Base-by-base conservation (phyloP, 1,140 invertebrate genomes). In the Hormaphis cornu region DNA sequence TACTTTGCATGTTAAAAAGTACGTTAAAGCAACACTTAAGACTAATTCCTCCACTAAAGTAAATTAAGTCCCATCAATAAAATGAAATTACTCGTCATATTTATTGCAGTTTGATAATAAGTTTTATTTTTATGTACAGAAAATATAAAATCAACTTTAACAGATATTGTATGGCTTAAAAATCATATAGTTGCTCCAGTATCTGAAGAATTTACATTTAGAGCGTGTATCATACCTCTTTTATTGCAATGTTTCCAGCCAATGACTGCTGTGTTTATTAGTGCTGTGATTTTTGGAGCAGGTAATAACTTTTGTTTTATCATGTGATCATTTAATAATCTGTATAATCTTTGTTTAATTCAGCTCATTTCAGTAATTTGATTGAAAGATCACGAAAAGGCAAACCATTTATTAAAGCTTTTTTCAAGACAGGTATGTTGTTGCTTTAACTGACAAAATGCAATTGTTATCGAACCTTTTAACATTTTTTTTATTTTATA, bases 151-250 rank as follows among this genome's bases (percentile, higher is more conserved):
- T 63, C 70, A 16, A 66, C 48, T 6, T 33, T 71, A 35, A 33
- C 30, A 73, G 89, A 89, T 75, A 80, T 92, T 58, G 84, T 90
- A 20, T 95, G 91, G 91, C 82, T 93, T 73, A 83, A 93, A 72
- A 95, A 93, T 77, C 87, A 92, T 77, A 78, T 97, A 37, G 89
- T 96, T 73, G 94, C 93, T 10, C 95, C 94, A 12, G 76, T 97
- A 30, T 92, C 92, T 70, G 95, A 97, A 80, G 95, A 97, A 78
- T 94, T 94, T 80, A 92, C 92, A 5, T 95, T 93, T 78, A 82
- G 95, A 73, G 91, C 93, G 1, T 97, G 93, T 76, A 96, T 97
- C 90, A 80, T 97, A 76, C 92, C 93, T 26, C 77, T 96, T 18
- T 80, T 97, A 12, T 78, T 95, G 70, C 89, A 93, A 75, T 90